Evolutionary conservation across 2,888 invertebrate genomes (phyloP).

Genomic region (Heliconius ethilla): DNA sequence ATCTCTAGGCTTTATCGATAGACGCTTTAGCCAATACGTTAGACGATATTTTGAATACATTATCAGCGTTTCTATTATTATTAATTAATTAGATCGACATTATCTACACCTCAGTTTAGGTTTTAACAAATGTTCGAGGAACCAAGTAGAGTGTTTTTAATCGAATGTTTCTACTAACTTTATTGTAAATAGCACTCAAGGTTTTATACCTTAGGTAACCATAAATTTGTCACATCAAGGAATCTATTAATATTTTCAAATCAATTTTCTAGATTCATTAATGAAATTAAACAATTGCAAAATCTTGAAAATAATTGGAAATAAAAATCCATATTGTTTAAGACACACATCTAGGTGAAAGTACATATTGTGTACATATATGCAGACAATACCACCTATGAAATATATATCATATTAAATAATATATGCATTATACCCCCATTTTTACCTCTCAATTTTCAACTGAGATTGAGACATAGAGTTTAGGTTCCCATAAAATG

Average conservation of each 20-base stretch:
- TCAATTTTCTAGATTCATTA: slow-evolving; percentile 36
- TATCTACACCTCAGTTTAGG: slow-evolving; percentile 60
- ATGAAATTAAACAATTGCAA: slow-evolving; percentile 22
- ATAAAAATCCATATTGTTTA: slow-evolving; percentile 25
- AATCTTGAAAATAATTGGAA: slow-evolving; percentile 18
- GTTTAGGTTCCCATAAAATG: slow-evolving; percentile 51
- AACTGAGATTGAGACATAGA: slow-evolving; percentile 31
- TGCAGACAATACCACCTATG: slow-evolving; percentile 49
- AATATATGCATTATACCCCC: slow-evolving; percentile 38
- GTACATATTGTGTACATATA: slow-evolving; percentile 46
- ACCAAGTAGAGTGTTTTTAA: slow-evolving; percentile 66
- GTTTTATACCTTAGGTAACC: background rate
- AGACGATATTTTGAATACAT: slow-evolving; percentile 75
- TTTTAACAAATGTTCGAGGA: slow-evolving; percentile 62
- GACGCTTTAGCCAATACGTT: slow-evolving; percentile 78
- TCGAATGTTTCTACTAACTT: slow-evolving; percentile 60
- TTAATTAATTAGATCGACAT: slow-evolving; percentile 51
- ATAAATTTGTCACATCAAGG: slow-evolving; percentile 26
- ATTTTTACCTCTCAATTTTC: slow-evolving; percentile 34
- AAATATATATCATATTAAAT: slow-evolving; percentile 51
- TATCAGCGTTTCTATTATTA: slow-evolving; percentile 62
- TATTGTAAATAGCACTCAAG: slow-evolving; percentile 53
- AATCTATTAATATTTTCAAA: slow-evolving; percentile 28
- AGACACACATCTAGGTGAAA: slow-evolving; percentile 33
- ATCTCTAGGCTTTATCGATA: slow-evolving; percentile 73